Evolutionary conservation across 1,140 invertebrate genomes (phyloP).

Genomic region (Drosophila ercepeae): DNA sequence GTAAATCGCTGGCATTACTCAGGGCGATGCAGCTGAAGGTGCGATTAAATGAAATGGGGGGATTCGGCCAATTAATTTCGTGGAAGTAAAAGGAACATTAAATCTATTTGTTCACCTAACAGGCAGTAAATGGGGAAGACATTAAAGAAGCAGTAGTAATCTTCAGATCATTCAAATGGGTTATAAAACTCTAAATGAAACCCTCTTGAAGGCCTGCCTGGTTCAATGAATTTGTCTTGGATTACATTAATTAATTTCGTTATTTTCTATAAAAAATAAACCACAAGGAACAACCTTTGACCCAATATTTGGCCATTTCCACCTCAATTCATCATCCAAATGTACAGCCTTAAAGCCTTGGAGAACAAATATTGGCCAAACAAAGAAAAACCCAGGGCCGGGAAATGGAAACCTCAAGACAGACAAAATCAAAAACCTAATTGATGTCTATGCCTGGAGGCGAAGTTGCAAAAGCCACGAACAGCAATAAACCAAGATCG

Average conservation of each 20-base stretch:
- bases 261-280: not conserved
- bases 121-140: no score
- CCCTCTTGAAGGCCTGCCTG: not conserved
- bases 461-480: conserved; percentile 53
- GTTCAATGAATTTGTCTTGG: no score
- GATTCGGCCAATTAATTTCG: conserved; percentile 9
- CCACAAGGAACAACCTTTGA: not conserved
- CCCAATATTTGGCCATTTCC: not conserved
- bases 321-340: conserved; percentile 9
- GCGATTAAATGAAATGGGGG: not conserved
- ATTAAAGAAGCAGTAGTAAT: not conserved
- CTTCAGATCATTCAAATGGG: no score
- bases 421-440: conserved; percentile 66
- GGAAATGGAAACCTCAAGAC: conserved; percentile 38
- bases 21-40: not conserved
- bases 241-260: not conserved
- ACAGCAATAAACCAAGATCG: conserved; percentile 62
- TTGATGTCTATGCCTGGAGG: conserved; percentile 56
- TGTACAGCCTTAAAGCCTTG: not conserved
- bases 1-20: conserved; percentile 9
- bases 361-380: conserved; percentile 11
- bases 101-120: not conserved
- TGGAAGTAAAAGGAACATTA: not conserved
- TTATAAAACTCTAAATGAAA: not conserved
- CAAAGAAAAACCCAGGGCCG: not conserved